Evolutionary conservation across 92 coral and sea anemone genomes (phyloP), one percentile per base, ranked within the genome.

Genomic region (Chrysogorgia sp.): DNA sequence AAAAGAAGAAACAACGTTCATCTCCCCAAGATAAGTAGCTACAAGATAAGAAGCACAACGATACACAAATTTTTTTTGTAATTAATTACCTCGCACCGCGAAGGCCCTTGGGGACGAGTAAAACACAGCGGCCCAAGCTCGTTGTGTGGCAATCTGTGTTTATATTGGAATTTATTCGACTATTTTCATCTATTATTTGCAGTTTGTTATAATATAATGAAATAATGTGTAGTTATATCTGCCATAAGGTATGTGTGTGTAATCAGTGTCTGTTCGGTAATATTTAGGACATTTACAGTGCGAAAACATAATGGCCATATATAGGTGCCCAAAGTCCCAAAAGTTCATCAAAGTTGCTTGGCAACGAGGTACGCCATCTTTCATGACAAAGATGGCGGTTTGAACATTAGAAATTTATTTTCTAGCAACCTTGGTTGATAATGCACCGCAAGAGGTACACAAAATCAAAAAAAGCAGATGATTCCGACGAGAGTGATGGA

Each of bases 1-100:
- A 33, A 94, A 77, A 40, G 97, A 93, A 22, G 91, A 57, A 43
- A 83, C 89, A 29, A 87, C 84, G 77, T 94, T 97, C 98, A 94
- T 94, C 63, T 29, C 53, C 41, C 30, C 15, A 25, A 13, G 34
- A 23, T 37, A 63, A 24, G 53, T 60, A 30, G 8, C 40, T 40
- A 41, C 22, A n/a, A 43, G 8, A 34, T 7, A 20, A n/a, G n/a
- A n/a, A n/a, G n/a, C n/a, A n/a, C n/a, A n/a, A n/a, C n/a, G n/a
- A n/a, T n/a, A n/a, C n/a, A n/a, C n/a, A n/a, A n/a, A n/a, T n/a
- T n/a, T n/a, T n/a, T n/a, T n/a, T n/a, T n/a, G n/a, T n/a, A n/a
- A n/a, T n/a, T n/a, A n/a, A n/a, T n/a, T n/a, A n/a, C n/a, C n/a
- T n/a, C n/a, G n/a, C n/a, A n/a, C n/a, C n/a, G n/a, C n/a, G n/a